Percentiles rank a stretch among this genome's conserved stretches.
phyloP scores from a whole-genome alignment of 2,113 vertebrate species.

The Proteles cristata region DNA sequence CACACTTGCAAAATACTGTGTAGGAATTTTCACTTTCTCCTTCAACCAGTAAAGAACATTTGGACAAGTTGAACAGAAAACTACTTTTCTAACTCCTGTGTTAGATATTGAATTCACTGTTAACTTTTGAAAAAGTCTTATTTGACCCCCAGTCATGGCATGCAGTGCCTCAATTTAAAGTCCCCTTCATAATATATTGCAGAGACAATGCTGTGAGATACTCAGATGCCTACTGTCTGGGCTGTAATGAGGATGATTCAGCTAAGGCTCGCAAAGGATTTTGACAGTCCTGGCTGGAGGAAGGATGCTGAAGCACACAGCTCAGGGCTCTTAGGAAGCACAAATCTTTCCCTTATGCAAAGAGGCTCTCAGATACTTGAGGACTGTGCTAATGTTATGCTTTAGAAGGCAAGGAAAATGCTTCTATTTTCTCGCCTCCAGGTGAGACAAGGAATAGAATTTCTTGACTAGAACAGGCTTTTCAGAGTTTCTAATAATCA shows the following conservation, averaged over 20 bases:
- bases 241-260: slow-evolving; percentile 34
- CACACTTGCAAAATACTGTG: background rate
- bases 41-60: slow-evolving; percentile 9
- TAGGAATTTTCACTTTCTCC: background rate
- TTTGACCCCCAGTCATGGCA: background rate
- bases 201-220: background rate
- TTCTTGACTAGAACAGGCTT: slow-evolving; percentile 30
- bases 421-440: background rate
- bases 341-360: background rate
- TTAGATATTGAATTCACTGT: background rate
- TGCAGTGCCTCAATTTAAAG: background rate
- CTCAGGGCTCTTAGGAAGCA: background rate
- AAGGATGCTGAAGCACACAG: background rate
- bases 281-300: slow-evolving; percentile 9
- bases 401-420: slow-evolving; percentile 1
- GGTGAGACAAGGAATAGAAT: background rate
- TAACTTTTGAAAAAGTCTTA: background rate
- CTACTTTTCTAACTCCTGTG: background rate
- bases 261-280: slow-evolving; percentile 6
- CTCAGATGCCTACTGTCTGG: background rate
- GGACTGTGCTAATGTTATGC: background rate
- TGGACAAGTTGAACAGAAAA: slow-evolving; percentile 8
- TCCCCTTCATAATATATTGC: background rate
- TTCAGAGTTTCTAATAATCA: slow-evolving; percentile 50
- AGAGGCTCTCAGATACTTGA: slow-evolving; percentile 16